Percentiles rank a stretch among this genome's conserved stretches.
Evolutionary conservation across 1,140 invertebrate species (phyloP).

Genomic region (Calosoma granatense): DNA sequence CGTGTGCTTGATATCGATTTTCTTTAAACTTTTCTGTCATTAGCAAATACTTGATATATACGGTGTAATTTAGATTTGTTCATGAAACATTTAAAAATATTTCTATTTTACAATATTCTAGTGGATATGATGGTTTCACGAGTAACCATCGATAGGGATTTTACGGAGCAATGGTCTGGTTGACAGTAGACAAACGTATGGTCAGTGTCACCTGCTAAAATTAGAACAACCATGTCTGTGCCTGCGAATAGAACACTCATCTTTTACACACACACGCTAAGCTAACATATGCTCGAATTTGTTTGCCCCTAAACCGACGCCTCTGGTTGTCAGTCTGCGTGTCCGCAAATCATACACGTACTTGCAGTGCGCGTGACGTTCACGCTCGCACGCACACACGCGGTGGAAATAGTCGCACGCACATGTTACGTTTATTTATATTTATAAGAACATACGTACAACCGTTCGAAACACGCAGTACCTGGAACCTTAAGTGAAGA

Average conservation of each 20-base stretch:
- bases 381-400: background rate
- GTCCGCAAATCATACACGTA: background rate
- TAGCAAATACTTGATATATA: too few relatives aligned
- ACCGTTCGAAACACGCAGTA: background rate
- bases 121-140: too few relatives aligned
- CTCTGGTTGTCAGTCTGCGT: background rate
- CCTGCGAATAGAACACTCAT: background rate
- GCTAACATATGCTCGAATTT: background rate
- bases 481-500: background rate
- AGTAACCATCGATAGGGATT: too few relatives aligned
- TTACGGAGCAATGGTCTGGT: background rate
- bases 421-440: background rate
- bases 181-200: background rate
- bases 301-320: background rate
- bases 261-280: background rate
- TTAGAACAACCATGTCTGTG: background rate
- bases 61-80: too few relatives aligned
- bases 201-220: background rate
- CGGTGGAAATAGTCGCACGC: background rate
- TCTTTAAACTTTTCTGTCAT: too few relatives aligned
- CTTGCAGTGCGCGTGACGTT: background rate
- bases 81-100: too few relatives aligned
- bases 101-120: too few relatives aligned
- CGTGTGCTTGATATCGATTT: too few relatives aligned
- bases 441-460: background rate